Base-by-base conservation (phyloP, 2,113 vertebrate species). In the Mus pahari region DNA sequence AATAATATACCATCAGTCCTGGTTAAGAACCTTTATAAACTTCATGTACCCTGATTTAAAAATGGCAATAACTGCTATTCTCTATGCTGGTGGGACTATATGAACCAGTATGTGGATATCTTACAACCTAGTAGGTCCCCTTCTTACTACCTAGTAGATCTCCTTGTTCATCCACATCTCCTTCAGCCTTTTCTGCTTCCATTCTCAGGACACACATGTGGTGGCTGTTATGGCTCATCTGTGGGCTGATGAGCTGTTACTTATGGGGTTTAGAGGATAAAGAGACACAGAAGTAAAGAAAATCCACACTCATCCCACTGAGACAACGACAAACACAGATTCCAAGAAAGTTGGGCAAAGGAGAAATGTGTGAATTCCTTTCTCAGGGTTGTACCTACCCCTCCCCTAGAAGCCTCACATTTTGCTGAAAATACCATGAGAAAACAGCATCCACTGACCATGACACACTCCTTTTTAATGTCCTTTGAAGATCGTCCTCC, bases 331-430 rank as follows among this genome's bases (percentile, higher is more conserved):
- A 90, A n/a, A 89, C 36, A 83, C 33, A 84, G 74, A 50, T 14
- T 68, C 17, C 7, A 42, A 87, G n/a, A 90, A 73, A 96, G 95
- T 92, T 48, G 89, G 24, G 79, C 31, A 39, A 92, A 74, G 60
- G 13, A 86, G 62, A 75, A 93, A 73, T 94, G 42, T 55, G 42
- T 82, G 60, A 91, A 75, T 5, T 7, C 42, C 77, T 77, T 75
- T 94, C 91, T 87, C 45, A 91, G 66, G 68, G 86, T 12, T 36
- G 26, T 58, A 42, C 77, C 31, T n/a, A 62, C 26, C 39, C 2
- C 16, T 86, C n/a, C 60, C 88, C n/a, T 55, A 66, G 36, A 91
- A 45, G 77, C 19, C 62, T 97, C 31, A 45, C 33, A 12, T 71
- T 89, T 33, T 70, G 10, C 55, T 82, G 26, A 9, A 68, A 92